These are phyloP conservation scores for Lagopus leucura DNA, from an alignment of 2,113 vertebrate genomes.

Conservation along the genomic window DNA sequence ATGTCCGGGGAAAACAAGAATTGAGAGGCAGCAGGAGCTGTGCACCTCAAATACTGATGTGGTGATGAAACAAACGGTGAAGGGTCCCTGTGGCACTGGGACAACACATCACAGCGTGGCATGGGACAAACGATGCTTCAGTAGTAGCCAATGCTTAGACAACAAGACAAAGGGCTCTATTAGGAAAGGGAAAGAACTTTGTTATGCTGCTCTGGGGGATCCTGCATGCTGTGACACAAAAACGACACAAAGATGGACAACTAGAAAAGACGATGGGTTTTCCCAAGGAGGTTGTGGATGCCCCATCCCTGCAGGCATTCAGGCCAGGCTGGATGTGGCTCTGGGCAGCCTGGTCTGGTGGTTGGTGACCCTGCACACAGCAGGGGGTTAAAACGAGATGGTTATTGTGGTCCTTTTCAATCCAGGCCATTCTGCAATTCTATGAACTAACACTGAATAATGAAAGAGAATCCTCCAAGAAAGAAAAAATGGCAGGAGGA, in stretches of 20 bases:
- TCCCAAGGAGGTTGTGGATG: too few species aligned
- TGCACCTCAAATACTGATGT: not conserved
- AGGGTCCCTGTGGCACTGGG: not conserved
- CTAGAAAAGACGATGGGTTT: too few species aligned
- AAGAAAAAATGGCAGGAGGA: not conserved
- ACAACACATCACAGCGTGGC: not conserved
- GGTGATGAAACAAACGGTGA: not conserved
- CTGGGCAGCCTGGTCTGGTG: not conserved
- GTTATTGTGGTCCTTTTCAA: too few species aligned
- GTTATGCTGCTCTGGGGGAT: not conserved
- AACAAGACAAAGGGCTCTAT: not conserved
- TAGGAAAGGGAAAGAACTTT: constrained; percentile 6
- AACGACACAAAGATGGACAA: not conserved
- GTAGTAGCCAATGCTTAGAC: not conserved
- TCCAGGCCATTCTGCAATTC: too few species aligned
- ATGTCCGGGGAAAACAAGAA: not conserved
- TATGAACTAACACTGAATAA: not conserved
- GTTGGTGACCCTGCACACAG: too few species aligned
- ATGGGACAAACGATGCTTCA: not conserved
- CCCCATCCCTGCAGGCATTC: too few species aligned
- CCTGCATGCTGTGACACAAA: not conserved
- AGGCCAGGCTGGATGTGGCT: too few species aligned
- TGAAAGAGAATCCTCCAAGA: not conserved
- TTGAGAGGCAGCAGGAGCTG: not conserved
- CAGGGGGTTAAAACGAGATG: too few species aligned